Conservation (phyloP, 2,797 vertebrate species). For the Sitta carolinensis region DNA sequence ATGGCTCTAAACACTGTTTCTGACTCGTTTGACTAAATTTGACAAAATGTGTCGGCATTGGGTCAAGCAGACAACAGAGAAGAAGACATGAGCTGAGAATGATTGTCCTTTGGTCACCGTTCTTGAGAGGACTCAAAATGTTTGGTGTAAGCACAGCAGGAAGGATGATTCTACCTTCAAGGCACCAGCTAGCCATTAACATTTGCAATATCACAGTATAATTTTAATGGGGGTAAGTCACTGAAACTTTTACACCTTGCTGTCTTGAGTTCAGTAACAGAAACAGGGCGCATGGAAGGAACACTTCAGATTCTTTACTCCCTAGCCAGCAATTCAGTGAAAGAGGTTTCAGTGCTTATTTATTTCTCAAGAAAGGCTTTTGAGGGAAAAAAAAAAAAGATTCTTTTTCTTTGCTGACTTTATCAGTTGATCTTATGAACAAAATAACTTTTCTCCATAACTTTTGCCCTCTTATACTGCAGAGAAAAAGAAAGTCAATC, state of each 20-base stretch:
- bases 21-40: not conserved
- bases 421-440: not conserved
- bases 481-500: constrained; percentile 1
- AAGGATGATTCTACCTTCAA: not conserved
- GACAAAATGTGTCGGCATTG: not conserved
- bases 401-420: not conserved
- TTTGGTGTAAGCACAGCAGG: not conserved
- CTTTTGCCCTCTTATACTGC: not conserved
- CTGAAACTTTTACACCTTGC: not conserved
- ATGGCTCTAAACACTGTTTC: not conserved
- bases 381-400: not conserved
- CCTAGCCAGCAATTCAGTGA: not conserved
- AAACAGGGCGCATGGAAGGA: not conserved
- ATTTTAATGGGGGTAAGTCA: not conserved
- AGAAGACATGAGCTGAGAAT: not conserved
- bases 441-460: not conserved
- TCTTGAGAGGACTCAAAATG: not conserved
- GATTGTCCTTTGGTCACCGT: not conserved
- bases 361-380: not conserved
- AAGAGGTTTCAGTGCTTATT: not conserved
- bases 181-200: not conserved
- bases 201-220: not conserved
- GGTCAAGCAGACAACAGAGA: not conserved
- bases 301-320: not conserved
- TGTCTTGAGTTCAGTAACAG: not conserved